A percentile compares a stretch with the other conserved stretches of the same genome.
phyloP scores from a whole-genome alignment of 2,113 vertebrate genomes.

The Colinus virginianus region DNA sequence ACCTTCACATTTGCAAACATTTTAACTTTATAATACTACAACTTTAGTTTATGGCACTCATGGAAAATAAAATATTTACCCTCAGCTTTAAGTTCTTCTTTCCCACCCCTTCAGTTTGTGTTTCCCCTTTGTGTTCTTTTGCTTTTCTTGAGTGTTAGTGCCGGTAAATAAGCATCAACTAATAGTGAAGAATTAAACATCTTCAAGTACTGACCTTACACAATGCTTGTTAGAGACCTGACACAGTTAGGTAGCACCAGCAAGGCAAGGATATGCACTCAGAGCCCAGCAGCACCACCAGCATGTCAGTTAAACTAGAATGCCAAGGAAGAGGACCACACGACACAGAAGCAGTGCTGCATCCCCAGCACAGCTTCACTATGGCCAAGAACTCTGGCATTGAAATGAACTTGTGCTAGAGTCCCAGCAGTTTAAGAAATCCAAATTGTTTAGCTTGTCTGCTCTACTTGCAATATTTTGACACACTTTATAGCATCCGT shows the following conservation, averaged over 20 bases:
- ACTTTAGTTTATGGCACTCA: not conserved
- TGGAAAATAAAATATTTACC: not conserved
- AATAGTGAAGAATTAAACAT: not conserved
- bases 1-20: not conserved
- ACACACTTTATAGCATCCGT: not conserved
- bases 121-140: not conserved
- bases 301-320: accelerated
- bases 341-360: not conserved
- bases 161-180: not conserved
- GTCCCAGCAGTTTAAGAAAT: not conserved
- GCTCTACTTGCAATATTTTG: not conserved
- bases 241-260: accelerated
- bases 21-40: not conserved
- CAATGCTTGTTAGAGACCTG: accelerated
- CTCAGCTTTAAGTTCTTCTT: not conserved
- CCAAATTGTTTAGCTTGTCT: not conserved
- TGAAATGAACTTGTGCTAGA: not conserved
- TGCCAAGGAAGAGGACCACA: not conserved
- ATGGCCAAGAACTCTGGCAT: accelerated
- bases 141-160: not conserved
- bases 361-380: not conserved
- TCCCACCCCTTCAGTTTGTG: not conserved
- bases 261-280: not conserved
- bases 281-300: not conserved
- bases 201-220: not conserved